Conservation (phyloP, 1,140 invertebrate species). For the Homarus americanus region DNA sequence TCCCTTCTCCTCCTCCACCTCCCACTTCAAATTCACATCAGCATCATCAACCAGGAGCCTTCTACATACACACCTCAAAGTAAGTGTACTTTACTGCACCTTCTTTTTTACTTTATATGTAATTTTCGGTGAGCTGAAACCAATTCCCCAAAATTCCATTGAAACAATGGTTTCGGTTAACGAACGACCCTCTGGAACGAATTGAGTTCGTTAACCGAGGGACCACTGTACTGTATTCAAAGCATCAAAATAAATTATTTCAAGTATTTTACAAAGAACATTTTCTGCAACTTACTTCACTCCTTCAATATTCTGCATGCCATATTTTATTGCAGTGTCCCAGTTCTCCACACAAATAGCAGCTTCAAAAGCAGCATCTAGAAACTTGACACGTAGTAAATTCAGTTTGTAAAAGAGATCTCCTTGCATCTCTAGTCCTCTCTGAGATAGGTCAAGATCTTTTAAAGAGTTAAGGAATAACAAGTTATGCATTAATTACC, state of each 20-base stretch:
- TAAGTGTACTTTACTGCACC: too few relatives aligned
- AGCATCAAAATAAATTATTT: background rate
- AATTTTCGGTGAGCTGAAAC: too few relatives aligned
- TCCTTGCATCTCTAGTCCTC: constrained; percentile 34
- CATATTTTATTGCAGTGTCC: constrained; percentile 25
- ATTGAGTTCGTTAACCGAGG: too few relatives aligned
- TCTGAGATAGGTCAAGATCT: constrained; percentile 40
- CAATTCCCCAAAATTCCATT: too few relatives aligned
- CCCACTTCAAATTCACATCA: too few relatives aligned
- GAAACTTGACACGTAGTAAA: constrained; percentile 24
- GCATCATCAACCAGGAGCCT: too few relatives aligned
- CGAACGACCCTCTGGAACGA: too few relatives aligned
- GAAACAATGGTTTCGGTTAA: too few relatives aligned
- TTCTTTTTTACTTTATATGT: too few relatives aligned
- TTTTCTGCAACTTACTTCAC: constrained; percentile 24
- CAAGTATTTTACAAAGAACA: background rate
- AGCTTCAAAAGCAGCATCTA: constrained; percentile 49
- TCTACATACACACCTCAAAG: too few relatives aligned
- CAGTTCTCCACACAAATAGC: constrained; percentile 27
- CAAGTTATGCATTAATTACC: background rate
- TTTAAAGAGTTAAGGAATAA: constrained; percentile 4
- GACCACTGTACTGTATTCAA: too few relatives aligned
- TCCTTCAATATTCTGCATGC: constrained; percentile 38
- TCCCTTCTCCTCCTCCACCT: too few relatives aligned
- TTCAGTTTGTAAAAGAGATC: constrained; percentile 31